Percentiles rank a stretch among this genome's conserved stretches.
phyloP scores from a whole-genome alignment of 2,888 invertebrate genomes.

The Tenodera sinensis region DNA sequence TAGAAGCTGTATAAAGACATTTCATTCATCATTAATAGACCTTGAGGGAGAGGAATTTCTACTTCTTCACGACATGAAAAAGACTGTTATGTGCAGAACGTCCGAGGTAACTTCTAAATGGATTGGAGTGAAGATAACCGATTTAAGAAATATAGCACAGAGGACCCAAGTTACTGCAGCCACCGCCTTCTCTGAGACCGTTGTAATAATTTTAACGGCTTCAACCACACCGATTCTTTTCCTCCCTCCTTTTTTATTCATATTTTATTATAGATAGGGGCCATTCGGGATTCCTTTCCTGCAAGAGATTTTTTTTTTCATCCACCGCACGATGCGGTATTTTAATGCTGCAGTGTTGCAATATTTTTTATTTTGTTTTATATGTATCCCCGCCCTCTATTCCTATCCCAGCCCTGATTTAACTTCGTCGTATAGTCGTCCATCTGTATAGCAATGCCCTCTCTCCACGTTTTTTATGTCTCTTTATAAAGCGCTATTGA shows the following conservation, averaged over 20 bases:
- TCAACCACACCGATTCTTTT: constrained; percentile 8
- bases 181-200: background rate
- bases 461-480: background rate
- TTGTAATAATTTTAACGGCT: constrained; percentile 14
- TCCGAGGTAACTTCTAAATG: background rate
- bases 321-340: background rate
- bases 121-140: constrained; percentile 11
- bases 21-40: constrained; percentile 16
- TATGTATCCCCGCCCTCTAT: background rate
- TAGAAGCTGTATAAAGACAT: constrained; percentile 7
- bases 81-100: background rate
- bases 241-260: constrained; percentile 4
- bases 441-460: background rate
- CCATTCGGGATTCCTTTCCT: constrained; percentile 7
- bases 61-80: background rate
- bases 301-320: background rate
- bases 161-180: background rate
- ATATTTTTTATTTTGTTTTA: background rate
- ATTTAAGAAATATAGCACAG: constrained; percentile 3
- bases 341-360: constrained; percentile 11
- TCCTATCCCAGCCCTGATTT: background rate
- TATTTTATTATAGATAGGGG: constrained; percentile 11
- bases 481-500: background rate
- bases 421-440: background rate
- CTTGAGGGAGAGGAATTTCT: background rate